phyloP scores from a whole-genome alignment of 2,888 invertebrate genomes.

The Petrolisthes cinctipes region DNA sequence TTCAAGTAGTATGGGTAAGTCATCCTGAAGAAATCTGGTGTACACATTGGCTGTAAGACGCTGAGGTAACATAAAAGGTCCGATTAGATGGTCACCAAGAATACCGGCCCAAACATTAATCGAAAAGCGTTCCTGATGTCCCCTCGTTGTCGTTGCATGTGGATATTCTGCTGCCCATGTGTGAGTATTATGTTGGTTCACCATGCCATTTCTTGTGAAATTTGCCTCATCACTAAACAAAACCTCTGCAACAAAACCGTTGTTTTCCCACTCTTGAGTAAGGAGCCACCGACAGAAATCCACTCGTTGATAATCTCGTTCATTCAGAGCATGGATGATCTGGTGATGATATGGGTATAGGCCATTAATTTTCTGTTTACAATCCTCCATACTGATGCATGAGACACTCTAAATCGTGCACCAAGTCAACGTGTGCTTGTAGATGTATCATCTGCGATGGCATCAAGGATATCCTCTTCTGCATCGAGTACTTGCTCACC shows the following conservation, averaged over 20 bases:
- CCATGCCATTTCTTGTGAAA: no score
- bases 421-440: conserved; percentile 12
- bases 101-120: conserved; percentile 65
- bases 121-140: conserved; percentile 66
- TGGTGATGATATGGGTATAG: conserved; percentile 12
- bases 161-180: conserved; percentile 50
- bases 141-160: conserved; percentile 66
- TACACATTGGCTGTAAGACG: no score
- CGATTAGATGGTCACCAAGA: conserved; percentile 65
- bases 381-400: conserved; percentile 11
- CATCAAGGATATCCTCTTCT: conserved; percentile 16
- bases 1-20: no score
- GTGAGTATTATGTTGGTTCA: conserved; percentile 7
- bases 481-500: not conserved
- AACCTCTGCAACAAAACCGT: not conserved
- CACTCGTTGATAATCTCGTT: not conserved
- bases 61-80: conserved; percentile 65
- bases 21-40: no score
- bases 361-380: not conserved
- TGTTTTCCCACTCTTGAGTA: not conserved
- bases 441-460: not conserved
- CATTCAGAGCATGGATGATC: not conserved
- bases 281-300: not conserved
- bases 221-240: no score
- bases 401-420: not conserved